Base-by-base conservation (phyloP, 2,797 vertebrate genomes). In the Bovichtus diacanthus region DNA sequence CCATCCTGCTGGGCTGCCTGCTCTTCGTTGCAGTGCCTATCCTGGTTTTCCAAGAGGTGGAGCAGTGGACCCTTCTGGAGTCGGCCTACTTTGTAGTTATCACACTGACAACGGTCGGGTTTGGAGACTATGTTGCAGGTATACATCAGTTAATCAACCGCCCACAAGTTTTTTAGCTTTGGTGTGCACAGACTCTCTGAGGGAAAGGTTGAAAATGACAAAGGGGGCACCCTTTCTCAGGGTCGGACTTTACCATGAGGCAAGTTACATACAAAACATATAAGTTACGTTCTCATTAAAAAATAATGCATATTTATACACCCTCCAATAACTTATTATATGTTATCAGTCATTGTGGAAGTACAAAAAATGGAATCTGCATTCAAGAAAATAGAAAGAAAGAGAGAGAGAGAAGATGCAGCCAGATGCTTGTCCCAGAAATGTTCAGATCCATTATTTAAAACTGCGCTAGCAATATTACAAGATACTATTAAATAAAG, bases 51-150 rank as follows among this genome's bases (percentile, higher is more conserved):
- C 90, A 96, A 76, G 58, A 92, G 39, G 92, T 96, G 83, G 97
- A 98, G 81, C 19, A 74, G 0, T 98, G 97, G 97, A 88, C 71
- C 23, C 71, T 96, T 4, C 91, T 98, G 68, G 96, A 98, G 73
- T 96, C 97, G 0, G 90, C 96, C 70, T 98, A 98, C 89, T 98
- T 97, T 61, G 97, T 98, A 51, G 94, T 98, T 58, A 96, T 98
- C 90, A 98, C 97, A 0, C 91, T 98, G 78, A 98, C 97, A 61
- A 98, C 97, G 0, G 96, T 98, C 66, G 97, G 97, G 4, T 98
- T 98, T 64, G 97, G 97, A 6, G 97, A 98, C 87, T 97, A 96
- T 60, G 97, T 98, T 70, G 96, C 97, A 90, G 97, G 97, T 97
- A 92, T n/a, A 51, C 21, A 41, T 36, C n/a, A 54, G 47, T 50